phyloP scores from a whole-genome alignment of 2,113 vertebrate species.

The Elephantulus edwardii region DNA sequence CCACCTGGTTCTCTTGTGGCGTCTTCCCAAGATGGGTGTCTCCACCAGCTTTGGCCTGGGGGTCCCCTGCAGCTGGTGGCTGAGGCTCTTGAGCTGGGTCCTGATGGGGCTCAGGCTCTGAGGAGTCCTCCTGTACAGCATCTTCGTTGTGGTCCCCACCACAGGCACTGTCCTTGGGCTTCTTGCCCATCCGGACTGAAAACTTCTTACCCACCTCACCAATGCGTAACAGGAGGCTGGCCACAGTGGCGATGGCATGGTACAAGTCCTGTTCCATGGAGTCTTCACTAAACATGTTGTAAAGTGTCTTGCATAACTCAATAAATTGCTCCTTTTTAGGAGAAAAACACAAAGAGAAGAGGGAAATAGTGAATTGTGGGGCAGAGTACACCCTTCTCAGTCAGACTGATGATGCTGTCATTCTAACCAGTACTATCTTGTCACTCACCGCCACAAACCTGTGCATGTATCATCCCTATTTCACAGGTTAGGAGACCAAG shows the following conservation, averaged over 20 bases:
- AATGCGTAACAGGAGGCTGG: conserved; percentile 94
- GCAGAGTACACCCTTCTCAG: rapidly evolving
- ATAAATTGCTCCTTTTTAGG: conserved; percentile 95
- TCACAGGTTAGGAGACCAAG: background rate
- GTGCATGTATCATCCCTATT: background rate
- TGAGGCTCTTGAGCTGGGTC: conserved; percentile 73
- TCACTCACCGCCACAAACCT: background rate
- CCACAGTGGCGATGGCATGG: conserved; percentile 96
- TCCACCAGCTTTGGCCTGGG: conserved; percentile 62
- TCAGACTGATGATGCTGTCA: background rate
- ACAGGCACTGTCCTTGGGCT: conserved; percentile 72
- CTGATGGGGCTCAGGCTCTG: conserved; percentile 65
- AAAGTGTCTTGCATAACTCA: conserved; percentile 97
- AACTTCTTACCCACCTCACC: conserved; percentile 98
- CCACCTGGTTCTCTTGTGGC: conserved; percentile 77
- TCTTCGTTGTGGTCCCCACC: conserved; percentile 66
- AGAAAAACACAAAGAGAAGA: background rate
- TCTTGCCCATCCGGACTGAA: conserved; percentile 83
- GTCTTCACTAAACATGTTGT: conserved; percentile 99
- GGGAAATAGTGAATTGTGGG: background rate
- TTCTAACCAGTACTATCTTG: background rate
- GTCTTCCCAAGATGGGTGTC: conserved; percentile 75
- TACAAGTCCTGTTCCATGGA: conserved; percentile 93
- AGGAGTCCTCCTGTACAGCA: conserved; percentile 77
- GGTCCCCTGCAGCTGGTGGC: conserved; percentile 54